Base-by-base conservation (phyloP, 2,113 vertebrate species). In the Triplophysa siluroides region DNA sequence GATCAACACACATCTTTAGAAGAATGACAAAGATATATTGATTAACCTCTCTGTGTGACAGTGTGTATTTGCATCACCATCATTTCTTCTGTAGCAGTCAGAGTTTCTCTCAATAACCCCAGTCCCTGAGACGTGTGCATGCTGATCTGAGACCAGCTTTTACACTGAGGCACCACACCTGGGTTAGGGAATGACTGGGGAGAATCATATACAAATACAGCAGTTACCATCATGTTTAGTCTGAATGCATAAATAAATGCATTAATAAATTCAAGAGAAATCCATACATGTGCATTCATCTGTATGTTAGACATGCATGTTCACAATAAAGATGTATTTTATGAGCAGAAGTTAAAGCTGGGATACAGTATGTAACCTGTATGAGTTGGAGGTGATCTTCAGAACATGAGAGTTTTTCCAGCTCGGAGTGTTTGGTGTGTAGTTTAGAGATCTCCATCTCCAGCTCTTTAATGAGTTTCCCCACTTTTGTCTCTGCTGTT, bases 361-460 rank as follows among this genome's bases (percentile, higher is more conserved):
- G 56, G 29, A 54, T 23, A 38, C 33, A 38, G 6, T 7, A 11
- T 56, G 45, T 72, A 12, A 83, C 84, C 82, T 83, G 82, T 63
- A 86, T 58, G 56, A 86, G 50, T 45, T 77, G 21, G 14, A 83
- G 54, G 24, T 84, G 68, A 68, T 86, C 84, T 64, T 86, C 77
- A 69, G 77, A 79, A 19, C 62, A 24, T n/a, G 33, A 83, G 19
- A 83, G 72, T 23, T 82, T 54, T 50, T 83, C 66, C 61, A 83
- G 66, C 56, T 83, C 74, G 4, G 81, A 64, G n/a, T 60, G 61
- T 78, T 69, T 80, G 8, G 23, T 41, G 0, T 62, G 72, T 13
- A 83, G 78, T 66, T 83, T 71, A 23, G 63, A 1, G 45, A 85
- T 80, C 29, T 85, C 84, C 56, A 38, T 16, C 33, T 85, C 74